Percentiles rank a stretch among this genome's conserved stretches.
Conservation (phyloP, 2,113 vertebrate genomes). For the Dromiciops gliroides region DNA sequence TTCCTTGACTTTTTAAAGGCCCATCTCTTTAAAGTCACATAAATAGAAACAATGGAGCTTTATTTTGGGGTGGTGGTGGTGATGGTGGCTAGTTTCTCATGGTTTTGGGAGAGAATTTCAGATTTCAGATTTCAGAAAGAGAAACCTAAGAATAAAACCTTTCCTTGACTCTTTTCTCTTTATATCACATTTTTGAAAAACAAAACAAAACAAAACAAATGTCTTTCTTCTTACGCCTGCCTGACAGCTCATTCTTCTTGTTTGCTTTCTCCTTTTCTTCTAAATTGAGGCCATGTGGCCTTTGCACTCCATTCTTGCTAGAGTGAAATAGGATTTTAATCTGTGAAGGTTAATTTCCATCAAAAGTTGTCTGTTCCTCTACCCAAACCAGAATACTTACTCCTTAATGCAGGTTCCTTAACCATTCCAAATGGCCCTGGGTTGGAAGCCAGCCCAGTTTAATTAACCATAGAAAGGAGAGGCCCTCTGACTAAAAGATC, state of each 20-base stretch:
- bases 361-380: conserved; percentile 37
- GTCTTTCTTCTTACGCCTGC: background rate
- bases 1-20: conserved; percentile 10
- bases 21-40: conserved; percentile 39
- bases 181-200: background rate
- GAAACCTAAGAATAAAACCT: background rate
- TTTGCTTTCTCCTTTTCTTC: conserved; percentile 53
- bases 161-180: background rate
- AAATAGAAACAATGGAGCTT: conserved; percentile 40
- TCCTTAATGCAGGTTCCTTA: conserved; percentile 2
- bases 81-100: background rate
- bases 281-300: conserved; percentile 58
- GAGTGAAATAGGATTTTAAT: conserved; percentile 61
- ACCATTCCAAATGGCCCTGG: conserved; percentile 14
- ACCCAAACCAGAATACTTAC: conserved; percentile 1
- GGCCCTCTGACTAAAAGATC: background rate
- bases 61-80: background rate
- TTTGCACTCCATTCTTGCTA: conserved; percentile 33
- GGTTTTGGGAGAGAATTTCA: conserved; percentile 14
- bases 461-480: background rate
- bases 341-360: conserved; percentile 38
- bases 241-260: background rate
- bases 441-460: background rate
- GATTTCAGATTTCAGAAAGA: conserved; percentile 6
- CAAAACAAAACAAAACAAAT: background rate